These are phyloP conservation scores for Fundulus diaphanus DNA, from an alignment of 2,797 vertebrate species.

Conservation along the genomic window DNA sequence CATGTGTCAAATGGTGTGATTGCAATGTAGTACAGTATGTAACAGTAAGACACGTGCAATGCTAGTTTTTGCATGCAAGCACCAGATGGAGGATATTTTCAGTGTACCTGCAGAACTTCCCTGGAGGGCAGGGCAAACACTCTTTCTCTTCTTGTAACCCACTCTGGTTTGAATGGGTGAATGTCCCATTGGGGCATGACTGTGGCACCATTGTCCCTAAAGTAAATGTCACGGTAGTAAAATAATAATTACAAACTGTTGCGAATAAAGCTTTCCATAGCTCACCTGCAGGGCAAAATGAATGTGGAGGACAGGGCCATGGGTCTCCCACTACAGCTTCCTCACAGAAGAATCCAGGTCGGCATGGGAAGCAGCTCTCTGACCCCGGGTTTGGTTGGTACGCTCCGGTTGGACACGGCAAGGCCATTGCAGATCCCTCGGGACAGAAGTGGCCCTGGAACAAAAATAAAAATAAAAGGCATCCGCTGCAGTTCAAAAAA, in stretches of 20 bases:
- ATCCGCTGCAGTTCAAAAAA: not conserved
- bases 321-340: conserved; percentile 82
- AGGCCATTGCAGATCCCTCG: conserved; percentile 80
- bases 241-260: not conserved
- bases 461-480: conserved; percentile 9
- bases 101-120: conserved; percentile 89
- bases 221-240: conserved; percentile 12
- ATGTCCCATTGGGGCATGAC: conserved; percentile 88
- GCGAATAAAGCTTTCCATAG: not conserved
- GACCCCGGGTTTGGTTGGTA: conserved; percentile 89
- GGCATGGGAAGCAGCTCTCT: conserved; percentile 85
- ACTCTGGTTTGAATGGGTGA: conserved; percentile 74
- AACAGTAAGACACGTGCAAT: not conserved
- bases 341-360: conserved; percentile 90
- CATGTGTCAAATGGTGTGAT: not conserved
- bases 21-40: not conserved
- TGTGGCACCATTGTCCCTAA: conserved; percentile 82
- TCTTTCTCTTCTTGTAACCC: conserved; percentile 86
- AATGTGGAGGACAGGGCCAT: conserved; percentile 85
- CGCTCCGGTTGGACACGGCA: conserved; percentile 85
- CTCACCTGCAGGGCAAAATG: conserved; percentile 88
- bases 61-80: not conserved
- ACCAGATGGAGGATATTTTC: not conserved
- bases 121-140: conserved; percentile 88
- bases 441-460: conserved; percentile 90